Conservation (phyloP, 1,140 invertebrate species). For the Neodiprion lecontei region DNA sequence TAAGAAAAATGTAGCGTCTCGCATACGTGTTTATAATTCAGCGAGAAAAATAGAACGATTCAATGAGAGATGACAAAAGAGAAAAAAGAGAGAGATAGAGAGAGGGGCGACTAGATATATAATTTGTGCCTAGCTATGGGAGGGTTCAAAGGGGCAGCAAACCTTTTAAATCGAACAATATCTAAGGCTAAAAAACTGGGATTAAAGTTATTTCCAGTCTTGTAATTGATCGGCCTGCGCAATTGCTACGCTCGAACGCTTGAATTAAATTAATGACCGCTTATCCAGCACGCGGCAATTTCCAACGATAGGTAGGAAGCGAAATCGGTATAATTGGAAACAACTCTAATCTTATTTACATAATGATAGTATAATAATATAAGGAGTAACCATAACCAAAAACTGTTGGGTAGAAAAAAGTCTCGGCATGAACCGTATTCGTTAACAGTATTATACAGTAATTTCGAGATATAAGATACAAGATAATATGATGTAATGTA, state of each 20-base stretch:
- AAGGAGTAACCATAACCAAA: background rate
- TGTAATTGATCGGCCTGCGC: background rate
- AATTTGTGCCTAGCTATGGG: slow-evolving; percentile 43
- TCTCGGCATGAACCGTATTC: background rate
- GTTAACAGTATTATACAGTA: background rate
- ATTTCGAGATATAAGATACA: background rate
- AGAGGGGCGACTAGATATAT: slow-evolving; percentile 40
- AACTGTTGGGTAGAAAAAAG: background rate
- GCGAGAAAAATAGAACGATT: background rate
- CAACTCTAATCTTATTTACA: slow-evolving; percentile 4
- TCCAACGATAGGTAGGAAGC: too few species aligned
- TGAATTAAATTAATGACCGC: too few species aligned
- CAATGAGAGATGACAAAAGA: background rate
- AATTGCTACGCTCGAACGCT: background rate
- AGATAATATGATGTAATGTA: background rate
- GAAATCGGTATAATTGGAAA: background rate
- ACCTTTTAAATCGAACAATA: slow-evolving; percentile 47
- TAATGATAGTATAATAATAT: background rate
- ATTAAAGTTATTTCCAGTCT: slow-evolving; percentile 38
- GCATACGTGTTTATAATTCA: too few species aligned
- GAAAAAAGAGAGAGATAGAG: slow-evolving; percentile 33
- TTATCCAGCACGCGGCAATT: too few species aligned
- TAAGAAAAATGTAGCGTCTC: too few species aligned
- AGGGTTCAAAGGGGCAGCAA: slow-evolving; percentile 45
- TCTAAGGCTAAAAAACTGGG: slow-evolving; percentile 45